A percentile compares a stretch with the other conserved stretches of the same genome.
Evolutionary conservation across 2,113 vertebrate genomes (phyloP).

Genomic region (Micromys minutus): DNA sequence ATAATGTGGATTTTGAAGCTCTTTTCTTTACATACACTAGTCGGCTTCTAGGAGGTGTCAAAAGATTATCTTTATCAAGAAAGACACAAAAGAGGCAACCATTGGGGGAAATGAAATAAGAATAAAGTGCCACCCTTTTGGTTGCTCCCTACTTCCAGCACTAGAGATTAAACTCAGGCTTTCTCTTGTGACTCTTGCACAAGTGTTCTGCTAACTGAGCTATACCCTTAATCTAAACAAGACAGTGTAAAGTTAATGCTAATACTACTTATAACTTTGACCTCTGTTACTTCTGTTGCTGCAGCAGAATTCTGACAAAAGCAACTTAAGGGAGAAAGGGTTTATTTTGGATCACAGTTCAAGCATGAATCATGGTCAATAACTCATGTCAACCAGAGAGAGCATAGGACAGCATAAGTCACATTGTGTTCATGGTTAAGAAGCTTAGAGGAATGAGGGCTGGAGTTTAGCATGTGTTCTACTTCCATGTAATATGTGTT

Average conservation of each 20-base stretch:
- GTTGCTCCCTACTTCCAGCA: neutral
- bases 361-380: neutral
- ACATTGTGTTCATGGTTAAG: neutral
- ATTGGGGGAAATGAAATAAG: neutral
- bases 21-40: neutral
- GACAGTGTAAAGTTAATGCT: neutral
- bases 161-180: no score
- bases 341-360: neutral
- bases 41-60: neutral
- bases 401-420: neutral
- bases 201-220: neutral
- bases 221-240: neutral
- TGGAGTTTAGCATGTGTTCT: neutral
- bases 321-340: neutral
- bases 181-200: neutral
- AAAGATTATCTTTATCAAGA: neutral
- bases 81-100: neutral
- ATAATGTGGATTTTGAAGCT: neutral
- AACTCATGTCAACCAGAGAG: neutral
- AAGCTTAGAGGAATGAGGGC: neutral
- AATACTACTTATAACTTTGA: neutral
- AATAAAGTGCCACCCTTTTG: neutral
- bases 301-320: neutral
- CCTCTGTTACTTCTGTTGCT: neutral
- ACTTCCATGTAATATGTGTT: neutral